phyloP scores from a whole-genome alignment of 2,888 invertebrate genomes.

The Coronaproctus castanopsis region DNA sequence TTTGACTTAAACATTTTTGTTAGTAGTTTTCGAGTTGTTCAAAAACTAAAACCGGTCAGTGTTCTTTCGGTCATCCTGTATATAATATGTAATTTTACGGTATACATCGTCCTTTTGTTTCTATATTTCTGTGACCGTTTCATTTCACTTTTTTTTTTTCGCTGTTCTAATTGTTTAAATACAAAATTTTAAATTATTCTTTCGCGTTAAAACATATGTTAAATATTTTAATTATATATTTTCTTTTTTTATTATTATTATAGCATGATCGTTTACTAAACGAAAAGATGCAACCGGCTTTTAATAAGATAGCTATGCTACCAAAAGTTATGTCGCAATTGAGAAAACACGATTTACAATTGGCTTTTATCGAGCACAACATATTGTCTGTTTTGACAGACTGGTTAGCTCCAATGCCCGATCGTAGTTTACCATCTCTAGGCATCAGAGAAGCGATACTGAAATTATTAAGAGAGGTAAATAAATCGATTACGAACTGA shows the following conservation, averaged over 20 bases:
- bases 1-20: too few relatives aligned
- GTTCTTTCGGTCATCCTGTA: too few relatives aligned
- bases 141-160: too few relatives aligned
- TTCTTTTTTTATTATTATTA: conserved; percentile 14
- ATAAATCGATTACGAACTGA: conserved; percentile 21
- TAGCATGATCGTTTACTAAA: conserved; percentile 77
- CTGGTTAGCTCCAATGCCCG: conserved; percentile 97
- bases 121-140: too few relatives aligned
- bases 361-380: conserved; percentile 92
- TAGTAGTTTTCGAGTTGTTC: too few relatives aligned
- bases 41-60: too few relatives aligned
- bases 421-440: conserved; percentile 83
- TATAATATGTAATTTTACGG: too few relatives aligned
- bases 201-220: too few relatives aligned
- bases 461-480: conserved; percentile 52
- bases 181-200: too few relatives aligned
- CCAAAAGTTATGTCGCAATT: conserved; percentile 74
- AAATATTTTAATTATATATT: too few relatives aligned
- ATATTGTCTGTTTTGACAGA: conserved; percentile 76
- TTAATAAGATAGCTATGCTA: conserved; percentile 79
- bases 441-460: conserved; percentile 77
- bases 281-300: conserved; percentile 62
- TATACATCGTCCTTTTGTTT: too few relatives aligned
- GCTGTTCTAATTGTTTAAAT: too few relatives aligned
- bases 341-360: conserved; percentile 82